Evolutionary conservation across 2,888 invertebrate species (phyloP).

Genomic region (Drosophila pseudotakahashii): DNA sequence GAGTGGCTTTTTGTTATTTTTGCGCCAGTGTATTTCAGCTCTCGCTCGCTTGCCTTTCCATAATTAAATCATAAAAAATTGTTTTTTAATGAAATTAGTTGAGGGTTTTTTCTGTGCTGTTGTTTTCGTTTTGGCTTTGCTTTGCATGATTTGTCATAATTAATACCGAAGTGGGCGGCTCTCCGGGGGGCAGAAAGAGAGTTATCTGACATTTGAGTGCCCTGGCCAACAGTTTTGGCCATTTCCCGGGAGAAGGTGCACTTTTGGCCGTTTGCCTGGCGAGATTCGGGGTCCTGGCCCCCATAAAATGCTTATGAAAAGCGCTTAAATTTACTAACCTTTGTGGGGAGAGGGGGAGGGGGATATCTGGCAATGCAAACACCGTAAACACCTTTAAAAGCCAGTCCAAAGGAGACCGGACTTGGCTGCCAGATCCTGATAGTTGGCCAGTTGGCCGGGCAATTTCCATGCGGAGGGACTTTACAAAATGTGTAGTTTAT

Average conservation of each 20-base stretch:
- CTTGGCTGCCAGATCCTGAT: constrained; percentile 72
- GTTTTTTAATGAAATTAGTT: constrained; percentile 71
- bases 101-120: constrained; percentile 29
- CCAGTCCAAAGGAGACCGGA: constrained; percentile 46
- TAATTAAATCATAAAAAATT: constrained; percentile 75
- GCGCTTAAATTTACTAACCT: constrained; percentile 76
- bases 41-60: constrained; percentile 28
- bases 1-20: neutral
- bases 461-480: constrained; percentile 65
- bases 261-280: constrained; percentile 42
- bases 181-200: neutral
- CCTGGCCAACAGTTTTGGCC: constrained; percentile 18
- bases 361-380: constrained; percentile 54
- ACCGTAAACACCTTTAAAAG: constrained; percentile 75
- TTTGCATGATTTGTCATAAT: constrained; percentile 51
- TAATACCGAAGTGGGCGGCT: constrained; percentile 49
- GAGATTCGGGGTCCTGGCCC: constrained; percentile 25
- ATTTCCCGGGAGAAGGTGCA: constrained; percentile 17
- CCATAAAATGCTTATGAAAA: constrained; percentile 76
- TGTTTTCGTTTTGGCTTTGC: constrained; percentile 43
- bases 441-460: constrained; percentile 69
- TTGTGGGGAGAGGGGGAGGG: constrained; percentile 17
- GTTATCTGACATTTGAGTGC: constrained; percentile 42
- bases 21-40: constrained; percentile 9
- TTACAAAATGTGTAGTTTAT: constrained; percentile 74